Conservation (phyloP, 2,797 vertebrate species). For the Acanthurus leucopareius region DNA sequence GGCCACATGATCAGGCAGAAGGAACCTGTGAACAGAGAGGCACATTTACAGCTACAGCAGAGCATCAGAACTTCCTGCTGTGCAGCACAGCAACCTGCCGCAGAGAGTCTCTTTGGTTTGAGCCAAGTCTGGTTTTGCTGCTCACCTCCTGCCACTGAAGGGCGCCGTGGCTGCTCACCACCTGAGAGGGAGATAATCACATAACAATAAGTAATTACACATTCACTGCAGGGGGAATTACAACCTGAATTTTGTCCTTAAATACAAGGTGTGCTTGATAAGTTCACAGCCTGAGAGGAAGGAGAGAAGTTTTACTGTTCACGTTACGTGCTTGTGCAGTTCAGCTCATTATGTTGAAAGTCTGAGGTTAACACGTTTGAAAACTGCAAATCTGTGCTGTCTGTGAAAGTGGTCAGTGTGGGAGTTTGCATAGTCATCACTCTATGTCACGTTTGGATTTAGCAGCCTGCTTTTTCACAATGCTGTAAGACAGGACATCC, state of each 20-base stretch:
- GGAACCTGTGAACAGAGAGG: constrained; percentile 17
- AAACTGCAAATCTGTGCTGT: no score
- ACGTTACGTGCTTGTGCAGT: no score
- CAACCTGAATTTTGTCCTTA: neutral
- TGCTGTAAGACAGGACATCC: no score
- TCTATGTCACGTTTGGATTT: no score
- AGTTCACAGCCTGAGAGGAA: no score
- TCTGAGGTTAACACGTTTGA: no score
- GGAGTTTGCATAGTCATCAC: no score
- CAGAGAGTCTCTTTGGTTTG: constrained; percentile 88
- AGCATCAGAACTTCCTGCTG: constrained; percentile 84
- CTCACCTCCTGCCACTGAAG: constrained; percentile 90
- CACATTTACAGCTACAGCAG: constrained; percentile 14
- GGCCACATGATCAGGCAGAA: constrained; percentile 24
- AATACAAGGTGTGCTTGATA: no score
- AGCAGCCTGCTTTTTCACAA: no score
- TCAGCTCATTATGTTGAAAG: no score
- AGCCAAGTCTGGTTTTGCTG: constrained; percentile 78
- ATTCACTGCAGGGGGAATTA: neutral
- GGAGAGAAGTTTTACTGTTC: no score
- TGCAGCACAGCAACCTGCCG: constrained; percentile 81
- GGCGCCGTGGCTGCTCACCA: constrained; percentile 37
- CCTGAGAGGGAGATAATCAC: constrained; percentile 52
- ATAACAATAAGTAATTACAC: neutral
- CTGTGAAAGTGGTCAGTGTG: no score